These are phyloP conservation scores for Lasioglossum oenotherae DNA, from an alignment of 2,888 invertebrate genomes.

Conservation along the genomic window DNA sequence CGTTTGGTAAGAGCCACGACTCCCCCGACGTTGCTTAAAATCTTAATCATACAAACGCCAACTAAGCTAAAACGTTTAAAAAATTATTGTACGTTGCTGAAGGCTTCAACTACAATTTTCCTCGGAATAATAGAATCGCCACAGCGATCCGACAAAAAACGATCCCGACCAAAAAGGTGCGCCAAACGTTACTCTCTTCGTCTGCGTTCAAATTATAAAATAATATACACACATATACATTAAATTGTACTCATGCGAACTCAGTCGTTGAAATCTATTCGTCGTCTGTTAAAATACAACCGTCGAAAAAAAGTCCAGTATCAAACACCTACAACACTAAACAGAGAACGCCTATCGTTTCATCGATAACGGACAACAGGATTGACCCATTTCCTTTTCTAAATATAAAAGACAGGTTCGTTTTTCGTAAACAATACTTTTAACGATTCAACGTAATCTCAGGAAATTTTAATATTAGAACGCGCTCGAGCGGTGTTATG, in stretches of 20 bases:
- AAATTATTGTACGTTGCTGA: slow-evolving; percentile 16
- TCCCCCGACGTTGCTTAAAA: neutral
- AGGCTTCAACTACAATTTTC: neutral
- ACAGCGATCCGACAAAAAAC: neutral
- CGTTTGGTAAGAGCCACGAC: slow-evolving; percentile 1
- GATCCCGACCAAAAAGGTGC: neutral
- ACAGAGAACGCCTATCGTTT: neutral
- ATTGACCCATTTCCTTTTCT: neutral
- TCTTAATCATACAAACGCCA: neutral
- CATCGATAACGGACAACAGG: neutral
- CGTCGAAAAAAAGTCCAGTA: slow-evolving; percentile 7
- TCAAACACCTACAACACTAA: slow-evolving; percentile 9
- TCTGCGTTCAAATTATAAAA: slow-evolving; percentile 37
- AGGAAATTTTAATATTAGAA: slow-evolving; percentile 3
- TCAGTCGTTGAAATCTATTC: slow-evolving; percentile 49
- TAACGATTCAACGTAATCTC: slow-evolving; percentile 8
- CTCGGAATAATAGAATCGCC: neutral
- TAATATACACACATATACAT: slow-evolving; percentile 55
- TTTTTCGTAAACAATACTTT: neutral
- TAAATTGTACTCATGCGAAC: slow-evolving; percentile 40
- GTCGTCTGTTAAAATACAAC: neutral
- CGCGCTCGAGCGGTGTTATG: neutral
- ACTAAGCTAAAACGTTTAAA: slow-evolving; percentile 6
- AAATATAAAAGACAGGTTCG: neutral
- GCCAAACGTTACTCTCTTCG: slow-evolving; percentile 6